Percentiles rank a stretch among this genome's conserved stretches.
Evolutionary conservation across 2,113 vertebrate species (phyloP).

Genomic region (Phylloscopus trochilus): DNA sequence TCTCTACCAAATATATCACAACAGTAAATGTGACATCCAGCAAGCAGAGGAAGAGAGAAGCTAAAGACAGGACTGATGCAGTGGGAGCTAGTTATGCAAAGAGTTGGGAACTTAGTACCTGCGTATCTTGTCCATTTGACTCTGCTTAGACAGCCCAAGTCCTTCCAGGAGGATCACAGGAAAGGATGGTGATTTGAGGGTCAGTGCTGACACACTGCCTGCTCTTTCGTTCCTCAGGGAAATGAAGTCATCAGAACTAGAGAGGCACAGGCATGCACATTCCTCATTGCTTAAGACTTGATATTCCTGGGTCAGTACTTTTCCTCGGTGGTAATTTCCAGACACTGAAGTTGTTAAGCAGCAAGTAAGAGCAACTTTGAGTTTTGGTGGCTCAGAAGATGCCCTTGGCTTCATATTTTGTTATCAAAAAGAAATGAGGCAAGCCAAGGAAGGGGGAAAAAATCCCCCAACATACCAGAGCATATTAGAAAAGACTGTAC

Average conservation of each 20-base stretch:
- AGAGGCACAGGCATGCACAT: neutral
- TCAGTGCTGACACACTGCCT: neutral
- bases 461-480: neutral
- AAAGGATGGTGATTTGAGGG: neutral
- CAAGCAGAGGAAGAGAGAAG: neutral
- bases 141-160: neutral
- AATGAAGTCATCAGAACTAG: neutral
- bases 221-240: fast-evolving
- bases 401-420: neutral
- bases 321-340: neutral
- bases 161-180: neutral
- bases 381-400: neutral
- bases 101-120: neutral
- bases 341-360: neutral
- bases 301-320: neutral
- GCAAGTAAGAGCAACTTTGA: neutral
- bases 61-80: neutral
- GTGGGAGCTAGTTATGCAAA: neutral
- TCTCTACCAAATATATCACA: neutral
- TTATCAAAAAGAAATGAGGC: neutral
- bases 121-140: neutral
- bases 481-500: neutral
- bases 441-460: neutral
- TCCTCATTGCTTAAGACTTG: neutral
- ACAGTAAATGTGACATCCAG: neutral